Evolutionary conservation across 2,113 vertebrate species (phyloP), one percentile per base, ranked within the genome.

Genomic region (Panthera leo): DNA sequence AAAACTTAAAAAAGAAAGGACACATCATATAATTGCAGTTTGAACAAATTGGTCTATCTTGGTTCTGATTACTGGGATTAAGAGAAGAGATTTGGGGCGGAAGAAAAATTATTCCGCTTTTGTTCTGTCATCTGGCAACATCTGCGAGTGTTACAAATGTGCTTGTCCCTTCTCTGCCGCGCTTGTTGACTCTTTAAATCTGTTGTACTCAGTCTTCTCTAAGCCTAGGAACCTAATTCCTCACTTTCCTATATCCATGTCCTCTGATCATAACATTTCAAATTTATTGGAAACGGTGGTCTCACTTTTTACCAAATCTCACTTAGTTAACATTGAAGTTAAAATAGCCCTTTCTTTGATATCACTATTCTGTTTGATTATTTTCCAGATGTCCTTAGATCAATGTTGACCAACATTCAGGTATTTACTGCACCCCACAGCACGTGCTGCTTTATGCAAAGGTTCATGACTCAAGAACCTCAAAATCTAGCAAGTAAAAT

Each of bases 381-480:
- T 78, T 36, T 71, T 75, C 27, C 76, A 84, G 5, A 36, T 42
- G 21, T 34, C 10, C 58, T 90, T 7, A 75, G 25, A 42, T 65
- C n/a, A 6, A 29, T 21, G 34, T 76, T 53, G 14, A 67, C 48
- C 9, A 55, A 55, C 12, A 76, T 76, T 76, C 34, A n/a, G 34
- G 48, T n/a, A 25, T 63, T 53, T 53, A 65, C 25, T 16, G 12
- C 14, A 14, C 5, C 31, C 19, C 25, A 51, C 19, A 53, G 1
- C 0, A 4, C 7, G 3, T 29, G 12, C n/a, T 55, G 4, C 11
- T 13, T 13, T 67, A 29, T 45, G 48, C 4, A 19, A 45, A 21
- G 51, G 4, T 45, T 70, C 92, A 45, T 42, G 48, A 87, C 27
- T 79, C n/a, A 53, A 67, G 39, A 19, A 55, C 4, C 27, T 67